Conservation (phyloP, 2,113 vertebrate genomes). For the Odocoileus virginianus region DNA sequence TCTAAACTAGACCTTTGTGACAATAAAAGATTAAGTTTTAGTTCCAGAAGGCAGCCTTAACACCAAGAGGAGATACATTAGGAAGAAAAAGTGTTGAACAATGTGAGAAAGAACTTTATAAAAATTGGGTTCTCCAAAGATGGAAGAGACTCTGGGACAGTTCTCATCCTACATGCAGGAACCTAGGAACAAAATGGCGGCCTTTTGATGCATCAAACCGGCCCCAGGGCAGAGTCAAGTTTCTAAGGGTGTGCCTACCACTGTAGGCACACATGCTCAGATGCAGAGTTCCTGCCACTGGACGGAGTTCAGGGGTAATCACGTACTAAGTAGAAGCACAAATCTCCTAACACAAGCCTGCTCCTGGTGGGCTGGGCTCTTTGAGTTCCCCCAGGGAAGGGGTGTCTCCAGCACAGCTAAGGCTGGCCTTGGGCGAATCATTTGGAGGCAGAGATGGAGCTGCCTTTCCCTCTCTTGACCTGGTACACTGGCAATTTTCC, state of each 20-base stretch:
- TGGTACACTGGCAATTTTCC: accelerated
- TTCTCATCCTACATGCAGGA: background rate
- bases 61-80: background rate
- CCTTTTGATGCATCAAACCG: no score
- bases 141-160: no score
- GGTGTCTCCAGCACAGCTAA: background rate
- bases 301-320: accelerated
- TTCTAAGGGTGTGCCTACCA: background rate
- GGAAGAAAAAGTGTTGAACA: background rate
- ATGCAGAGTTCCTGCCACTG: no score
- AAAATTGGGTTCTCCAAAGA: background rate
- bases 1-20: background rate
- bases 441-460: accelerated
- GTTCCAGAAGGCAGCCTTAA: background rate
- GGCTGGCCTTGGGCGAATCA: background rate
- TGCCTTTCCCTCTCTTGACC: background rate
- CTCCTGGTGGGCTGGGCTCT: background rate
- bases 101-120: background rate
- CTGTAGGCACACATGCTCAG: accelerated
- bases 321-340: background rate
- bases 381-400: background rate
- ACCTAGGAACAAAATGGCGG: background rate
- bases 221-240: background rate
- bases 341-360: background rate
- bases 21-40: no score